A percentile compares a stretch with the other conserved stretches of the same genome.
phyloP scores from a whole-genome alignment of 2,888 invertebrate genomes.

The Pristionchus mayeri region DNA sequence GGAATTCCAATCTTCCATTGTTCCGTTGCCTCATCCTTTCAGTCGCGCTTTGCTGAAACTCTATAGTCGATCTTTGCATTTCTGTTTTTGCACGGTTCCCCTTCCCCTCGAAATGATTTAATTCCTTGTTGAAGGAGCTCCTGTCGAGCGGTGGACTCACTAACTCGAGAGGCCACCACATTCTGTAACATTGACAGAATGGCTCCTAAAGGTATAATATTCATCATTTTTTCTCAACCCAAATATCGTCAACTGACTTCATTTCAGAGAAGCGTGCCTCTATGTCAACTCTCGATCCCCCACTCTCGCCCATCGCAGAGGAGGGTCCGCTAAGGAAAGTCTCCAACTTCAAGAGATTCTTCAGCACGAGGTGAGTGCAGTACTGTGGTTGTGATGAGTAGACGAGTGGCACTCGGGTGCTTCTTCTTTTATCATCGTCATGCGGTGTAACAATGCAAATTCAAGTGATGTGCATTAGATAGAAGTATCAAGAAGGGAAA shows the following conservation, averaged over 20 bases:
- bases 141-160: slow-evolving; percentile 18
- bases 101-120: background rate
- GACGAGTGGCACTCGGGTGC: no score
- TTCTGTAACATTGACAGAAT: background rate
- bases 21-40: no score
- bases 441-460: background rate
- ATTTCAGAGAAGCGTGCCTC: slow-evolving; percentile 12
- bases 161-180: background rate
- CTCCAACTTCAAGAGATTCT: slow-evolving; percentile 7
- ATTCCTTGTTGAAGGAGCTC: background rate
- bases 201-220: slow-evolving; percentile 20
- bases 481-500: no score
- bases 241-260: background rate
- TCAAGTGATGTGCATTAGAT: background rate
- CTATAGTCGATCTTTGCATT: background rate
- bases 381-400: background rate
- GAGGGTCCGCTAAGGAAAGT: background rate
- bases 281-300: slow-evolving; percentile 3
- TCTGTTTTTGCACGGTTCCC: background rate
- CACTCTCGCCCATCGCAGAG: slow-evolving; percentile 9
- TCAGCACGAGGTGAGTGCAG: background rate
- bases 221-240: no score
- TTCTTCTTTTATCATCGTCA: no score
- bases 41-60: background rate
- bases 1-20: background rate